Percentiles rank a stretch among this genome's conserved stretches.
Conservation (phyloP, 2,113 vertebrate genomes). For the Stegastes partitus region DNA sequence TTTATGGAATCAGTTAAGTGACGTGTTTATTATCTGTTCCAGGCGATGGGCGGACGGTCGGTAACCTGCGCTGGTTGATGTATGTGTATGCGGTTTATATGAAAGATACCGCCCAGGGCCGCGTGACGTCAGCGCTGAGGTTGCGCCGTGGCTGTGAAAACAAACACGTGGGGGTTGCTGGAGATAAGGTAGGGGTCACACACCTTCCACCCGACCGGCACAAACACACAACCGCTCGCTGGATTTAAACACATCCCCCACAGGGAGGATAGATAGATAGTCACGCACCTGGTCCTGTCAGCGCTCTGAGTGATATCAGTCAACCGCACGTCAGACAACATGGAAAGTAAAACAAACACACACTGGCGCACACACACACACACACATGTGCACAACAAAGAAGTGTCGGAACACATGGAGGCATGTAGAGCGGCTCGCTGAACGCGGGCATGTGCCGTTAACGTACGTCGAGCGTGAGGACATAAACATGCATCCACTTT, state of each 20-base stretch:
- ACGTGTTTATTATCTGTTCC: conserved; percentile 66
- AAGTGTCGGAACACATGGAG: conserved; percentile 21
- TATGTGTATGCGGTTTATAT: conserved; percentile 37
- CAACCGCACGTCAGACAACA: conserved; percentile 62
- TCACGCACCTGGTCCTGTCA: conserved; percentile 78
- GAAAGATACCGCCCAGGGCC: conserved; percentile 60
- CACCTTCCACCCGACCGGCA: conserved; percentile 34
- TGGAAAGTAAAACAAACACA: conserved; percentile 77
- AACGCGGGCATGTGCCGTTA: conserved; percentile 49
- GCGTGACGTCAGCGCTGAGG: conserved; percentile 65
- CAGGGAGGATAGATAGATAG: conserved; percentile 66
- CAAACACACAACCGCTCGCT: not conserved
- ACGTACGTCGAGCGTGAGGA: conserved; percentile 50
- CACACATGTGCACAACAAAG: conserved; percentile 45
- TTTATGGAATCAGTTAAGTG: conserved; percentile 53
- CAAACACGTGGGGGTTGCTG: conserved; percentile 72
- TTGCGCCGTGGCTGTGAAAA: conserved; percentile 71
- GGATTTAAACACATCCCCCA: conserved; percentile 59
- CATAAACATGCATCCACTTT: conserved; percentile 50
- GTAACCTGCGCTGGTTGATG: conserved; percentile 20
- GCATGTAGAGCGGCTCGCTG: conserved; percentile 30
- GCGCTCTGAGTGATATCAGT: conserved; percentile 80
- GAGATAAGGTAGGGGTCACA: conserved; percentile 77
- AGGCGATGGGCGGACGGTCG: conserved; percentile 33
- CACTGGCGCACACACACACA: conserved; percentile 33